Conservation (phyloP, 2,113 vertebrate genomes). For the Callaeas wilsoni region DNA sequence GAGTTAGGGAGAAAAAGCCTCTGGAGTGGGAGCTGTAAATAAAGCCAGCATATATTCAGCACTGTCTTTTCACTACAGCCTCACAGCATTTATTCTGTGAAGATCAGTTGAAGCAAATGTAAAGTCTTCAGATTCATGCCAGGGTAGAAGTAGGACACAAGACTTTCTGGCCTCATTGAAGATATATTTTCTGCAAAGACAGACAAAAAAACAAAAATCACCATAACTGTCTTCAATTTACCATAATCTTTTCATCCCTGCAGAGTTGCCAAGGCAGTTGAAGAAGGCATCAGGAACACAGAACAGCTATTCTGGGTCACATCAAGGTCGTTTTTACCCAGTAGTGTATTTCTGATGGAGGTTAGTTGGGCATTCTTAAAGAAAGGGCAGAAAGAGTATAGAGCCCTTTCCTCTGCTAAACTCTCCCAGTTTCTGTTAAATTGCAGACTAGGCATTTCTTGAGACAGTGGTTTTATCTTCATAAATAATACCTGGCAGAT, state of each 20-base stretch:
- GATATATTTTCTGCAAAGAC: not conserved
- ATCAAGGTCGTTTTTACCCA: not conserved
- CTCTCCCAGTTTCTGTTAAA: not conserved
- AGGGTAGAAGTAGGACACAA: not conserved
- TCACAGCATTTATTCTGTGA: not conserved
- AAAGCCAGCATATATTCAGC: not conserved
- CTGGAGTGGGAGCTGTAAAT: not conserved
- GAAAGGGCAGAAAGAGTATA: not conserved
- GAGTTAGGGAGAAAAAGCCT: not conserved
- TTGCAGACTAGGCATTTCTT: not conserved
- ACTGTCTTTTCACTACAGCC: not conserved
- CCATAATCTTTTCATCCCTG: not conserved
- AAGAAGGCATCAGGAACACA: not conserved
- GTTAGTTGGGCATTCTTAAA: not conserved
- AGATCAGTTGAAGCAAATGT: not conserved
- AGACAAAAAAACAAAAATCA: not conserved
- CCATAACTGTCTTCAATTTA: not conserved
- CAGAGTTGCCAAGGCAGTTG: not conserved
- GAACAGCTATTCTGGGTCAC: not conserved
- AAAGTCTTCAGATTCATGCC: not conserved
- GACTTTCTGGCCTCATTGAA: not conserved
- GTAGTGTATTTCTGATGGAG: not conserved
- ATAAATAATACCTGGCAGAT: not conserved
- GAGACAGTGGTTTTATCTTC: not conserved
- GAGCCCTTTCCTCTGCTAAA: not conserved